These are phyloP conservation scores for Anguilla anguilla DNA, from an alignment of 2,797 vertebrate genomes.

Conservation along the genomic window DNA sequence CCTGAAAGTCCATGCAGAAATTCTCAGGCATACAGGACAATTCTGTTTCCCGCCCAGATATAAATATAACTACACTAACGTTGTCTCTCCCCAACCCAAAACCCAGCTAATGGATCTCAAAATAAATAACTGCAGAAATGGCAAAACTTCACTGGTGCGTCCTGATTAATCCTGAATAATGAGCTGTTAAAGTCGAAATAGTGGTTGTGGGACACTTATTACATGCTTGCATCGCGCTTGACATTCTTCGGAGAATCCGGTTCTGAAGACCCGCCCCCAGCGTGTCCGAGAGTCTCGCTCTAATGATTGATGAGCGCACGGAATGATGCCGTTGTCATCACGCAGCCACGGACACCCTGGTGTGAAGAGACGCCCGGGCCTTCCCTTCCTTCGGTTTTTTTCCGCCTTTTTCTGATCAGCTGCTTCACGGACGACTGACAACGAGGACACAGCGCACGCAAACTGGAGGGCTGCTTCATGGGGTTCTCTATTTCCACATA, in stretches of 20 bases:
- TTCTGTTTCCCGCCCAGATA: neutral
- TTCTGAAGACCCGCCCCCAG: neutral
- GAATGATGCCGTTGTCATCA: neutral
- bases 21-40: neutral
- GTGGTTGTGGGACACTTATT: slow-evolving; percentile 10
- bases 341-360: neutral
- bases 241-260: neutral
- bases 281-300: neutral
- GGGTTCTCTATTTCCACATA: neutral
- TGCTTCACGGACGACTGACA: slow-evolving; percentile 2
- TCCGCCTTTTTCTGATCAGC: neutral
- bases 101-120: neutral
- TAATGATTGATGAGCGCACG: neutral
- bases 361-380: slow-evolving; percentile 1
- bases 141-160: neutral
- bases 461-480: too few relatives aligned
- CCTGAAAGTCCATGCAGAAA: neutral
- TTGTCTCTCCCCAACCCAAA: neutral
- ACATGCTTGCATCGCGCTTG: neutral
- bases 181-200: neutral
- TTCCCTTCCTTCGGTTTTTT: neutral
- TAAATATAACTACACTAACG: neutral
- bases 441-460: neutral
- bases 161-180: slow-evolving; percentile 24
- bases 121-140: neutral